Evolutionary conservation across 2,888 invertebrate species (phyloP), one percentile per base, ranked within the genome.

Genomic region (Heteropelma amictum): DNA sequence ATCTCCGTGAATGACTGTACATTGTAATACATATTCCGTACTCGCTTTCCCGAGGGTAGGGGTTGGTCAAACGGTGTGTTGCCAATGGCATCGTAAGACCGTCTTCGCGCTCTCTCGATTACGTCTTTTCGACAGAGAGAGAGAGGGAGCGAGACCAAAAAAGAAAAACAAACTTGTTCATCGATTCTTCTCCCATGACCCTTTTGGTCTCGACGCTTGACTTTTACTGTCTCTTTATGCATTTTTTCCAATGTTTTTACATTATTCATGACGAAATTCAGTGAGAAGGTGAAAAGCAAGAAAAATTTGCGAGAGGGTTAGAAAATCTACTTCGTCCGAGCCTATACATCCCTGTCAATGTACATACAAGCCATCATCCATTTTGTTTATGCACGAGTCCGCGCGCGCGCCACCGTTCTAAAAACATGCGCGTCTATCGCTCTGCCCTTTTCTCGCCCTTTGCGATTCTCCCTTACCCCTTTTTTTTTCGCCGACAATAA

Each of bases 351-450:
- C 47, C 76, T 80, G 79, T 80, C 80, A 80, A 80, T 79, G n/a
- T n/a, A n/a, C n/a, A n/a, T n/a, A n/a, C n/a, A n/a, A 74, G 74
- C 70, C 45, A 78, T 68, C 85, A 84, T 84, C 85, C 85, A 85
- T 85, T 83, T 85, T 85, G 85, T 85, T 85, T 85, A 85, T 80
- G 82, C 81, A 70, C 38, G 35, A 42, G 68, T 49, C 49, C 49
- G 35, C 75, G 64, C 63, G 68, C 78, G 73, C 67, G 74, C 72
- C 69, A n/a, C 78, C 83, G 73, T 82, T 79, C 77, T 68, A 61
- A 83, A 83, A 82, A 83, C 84, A 84, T 84, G 45, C 64, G 67
- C 54, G 53, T 51, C 56, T 26, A 35, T n/a, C 7, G 2, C n/a
- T 65, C 51, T 14, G 19, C 33, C 30, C 42, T 68, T 56, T 58